These are phyloP conservation scores for Anoura caudifer DNA, from an alignment of 2,113 vertebrate species.

Conservation along the genomic window DNA sequence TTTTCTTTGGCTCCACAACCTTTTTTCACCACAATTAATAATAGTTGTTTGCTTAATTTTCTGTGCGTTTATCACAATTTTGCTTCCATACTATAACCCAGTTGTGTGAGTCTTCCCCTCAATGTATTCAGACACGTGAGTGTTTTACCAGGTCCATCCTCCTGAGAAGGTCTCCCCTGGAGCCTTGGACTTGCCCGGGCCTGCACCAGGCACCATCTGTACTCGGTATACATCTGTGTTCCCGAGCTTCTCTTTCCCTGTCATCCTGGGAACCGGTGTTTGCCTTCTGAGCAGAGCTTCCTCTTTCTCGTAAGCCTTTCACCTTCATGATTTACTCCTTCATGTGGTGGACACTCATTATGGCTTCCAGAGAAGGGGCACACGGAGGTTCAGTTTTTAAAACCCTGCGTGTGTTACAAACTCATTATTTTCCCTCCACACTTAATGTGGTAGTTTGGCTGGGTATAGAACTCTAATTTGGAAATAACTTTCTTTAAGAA, in stretches of 20 bases:
- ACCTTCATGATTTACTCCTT: not conserved
- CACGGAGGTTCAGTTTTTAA: not conserved
- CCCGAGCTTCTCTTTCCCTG: too few species aligned
- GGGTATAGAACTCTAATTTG: conserved; percentile 9
- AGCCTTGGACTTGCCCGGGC: not conserved
- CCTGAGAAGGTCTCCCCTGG: not conserved
- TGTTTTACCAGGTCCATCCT: not conserved
- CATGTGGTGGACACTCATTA: not conserved
- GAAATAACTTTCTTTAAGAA: not conserved
- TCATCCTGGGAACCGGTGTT: not conserved
- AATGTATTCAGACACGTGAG: not conserved
- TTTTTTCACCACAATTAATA: not conserved
- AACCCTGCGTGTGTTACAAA: not conserved
- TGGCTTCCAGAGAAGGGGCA: not conserved
- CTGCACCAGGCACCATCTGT: too few species aligned
- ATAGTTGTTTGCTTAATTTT: not conserved
- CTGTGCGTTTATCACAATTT: not conserved
- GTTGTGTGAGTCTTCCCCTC: not conserved
- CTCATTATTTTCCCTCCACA: not conserved
- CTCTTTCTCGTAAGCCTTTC: not conserved
- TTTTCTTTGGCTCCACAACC: not conserved
- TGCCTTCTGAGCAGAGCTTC: not conserved
- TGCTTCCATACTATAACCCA: not conserved
- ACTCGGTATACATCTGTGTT: too few species aligned
- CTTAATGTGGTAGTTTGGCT: not conserved